Base-by-base conservation (phyloP, 2,797 vertebrate species). In the Darevskia nairensis region DNA sequence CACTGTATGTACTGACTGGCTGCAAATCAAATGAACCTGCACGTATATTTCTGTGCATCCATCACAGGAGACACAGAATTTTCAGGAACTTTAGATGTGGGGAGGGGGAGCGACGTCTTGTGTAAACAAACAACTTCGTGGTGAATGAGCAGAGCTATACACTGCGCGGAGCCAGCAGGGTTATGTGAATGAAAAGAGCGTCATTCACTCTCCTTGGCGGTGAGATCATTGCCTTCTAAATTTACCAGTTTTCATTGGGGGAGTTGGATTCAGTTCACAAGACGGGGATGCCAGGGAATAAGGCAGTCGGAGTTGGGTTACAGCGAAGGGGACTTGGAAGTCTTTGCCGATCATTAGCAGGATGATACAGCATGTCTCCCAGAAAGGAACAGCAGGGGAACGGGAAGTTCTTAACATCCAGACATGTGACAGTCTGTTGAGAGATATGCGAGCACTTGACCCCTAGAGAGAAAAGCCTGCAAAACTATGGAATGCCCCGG, bases 231-330 rank as follows among this genome's bases (percentile, higher is more conserved):
- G 11, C 50, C 80, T 66, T 64, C 91, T 95, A 94, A 93, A 90
- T 94, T 93, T 94, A 92, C 89, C 76, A 89, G 89, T 59, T 89
- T 91, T 89, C 81, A 69, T 80, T 94, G 93, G 89, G 93, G 89
- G 89, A 89, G 41, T 0, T 0, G 8, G 41, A 81, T 17, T 91
- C 88, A 91, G 72, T 90, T 90, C 74, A 64, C 5, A 85, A n/a
- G 84, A 46, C 82, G 44, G 50, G 0, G 3, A 87, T 82, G 84
- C 35, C 50, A 81, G 72, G 84, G 88, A 90, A 89, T 76, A 87
- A 81, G 78, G 72, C 88, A 68, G 80, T 80, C 66, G 0, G 39
- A 55, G 27, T 93, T 92, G 88, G 85, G 75, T 90, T 91, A 81
- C 32, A 2, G 32, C 32, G 87, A 91, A 91, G 71, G 75, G 64